phyloP scores from a whole-genome alignment of 2,113 vertebrate species.

The Alligator mississippiensis region DNA sequence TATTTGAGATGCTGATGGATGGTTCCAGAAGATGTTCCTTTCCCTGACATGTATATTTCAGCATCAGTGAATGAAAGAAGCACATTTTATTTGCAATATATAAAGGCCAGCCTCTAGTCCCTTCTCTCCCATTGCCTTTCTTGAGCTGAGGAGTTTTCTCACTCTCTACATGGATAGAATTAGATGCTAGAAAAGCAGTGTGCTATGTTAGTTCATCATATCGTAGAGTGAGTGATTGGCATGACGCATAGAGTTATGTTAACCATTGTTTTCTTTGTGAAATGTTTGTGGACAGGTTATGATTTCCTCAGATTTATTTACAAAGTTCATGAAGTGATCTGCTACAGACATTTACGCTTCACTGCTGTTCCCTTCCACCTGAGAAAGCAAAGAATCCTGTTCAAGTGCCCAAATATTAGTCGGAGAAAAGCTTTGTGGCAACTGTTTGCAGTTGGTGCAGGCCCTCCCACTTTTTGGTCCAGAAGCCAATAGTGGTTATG shows the following conservation, averaged over 20 bases:
- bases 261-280: background rate
- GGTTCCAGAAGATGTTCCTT: background rate
- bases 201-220: background rate
- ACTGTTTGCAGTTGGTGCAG: too few relatives aligned
- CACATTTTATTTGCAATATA: background rate
- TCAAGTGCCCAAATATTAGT: too few relatives aligned
- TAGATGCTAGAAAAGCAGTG: background rate
- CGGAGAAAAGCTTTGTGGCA: too few relatives aligned
- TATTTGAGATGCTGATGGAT: background rate
- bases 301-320: slow-evolving; percentile 28
- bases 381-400: too few relatives aligned
- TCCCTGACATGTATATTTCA: background rate
- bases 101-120: too few relatives aligned
- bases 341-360: too few relatives aligned
- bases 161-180: background rate
- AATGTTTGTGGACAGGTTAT: background rate
- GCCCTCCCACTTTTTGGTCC: too few relatives aligned
- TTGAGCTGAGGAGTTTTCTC: background rate
- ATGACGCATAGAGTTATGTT: background rate
- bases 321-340: too few relatives aligned
- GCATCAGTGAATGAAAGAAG: background rate
- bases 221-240: background rate
- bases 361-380: too few relatives aligned
- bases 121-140: background rate
- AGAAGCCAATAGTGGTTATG: too few relatives aligned